Percentiles rank a stretch among this genome's conserved stretches.
Conservation (phyloP, 2,888 invertebrate species). For the Trachelus troglodyta region DNA sequence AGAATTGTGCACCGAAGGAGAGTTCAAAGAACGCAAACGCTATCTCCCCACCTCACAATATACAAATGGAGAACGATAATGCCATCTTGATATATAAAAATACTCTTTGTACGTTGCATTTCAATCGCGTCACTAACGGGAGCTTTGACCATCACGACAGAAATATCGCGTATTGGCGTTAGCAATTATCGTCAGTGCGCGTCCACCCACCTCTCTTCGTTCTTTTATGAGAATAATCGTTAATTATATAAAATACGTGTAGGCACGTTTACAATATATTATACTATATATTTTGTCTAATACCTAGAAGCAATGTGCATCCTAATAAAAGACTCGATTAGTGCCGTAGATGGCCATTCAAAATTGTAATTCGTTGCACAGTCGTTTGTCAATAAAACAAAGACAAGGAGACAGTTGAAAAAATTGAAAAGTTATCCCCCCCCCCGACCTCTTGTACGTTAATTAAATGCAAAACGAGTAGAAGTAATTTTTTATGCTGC, state of each 20-base stretch:
- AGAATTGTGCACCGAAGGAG: background rate
- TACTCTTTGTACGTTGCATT: background rate
- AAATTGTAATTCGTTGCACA: slow-evolving; percentile 28
- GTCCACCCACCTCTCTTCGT: background rate
- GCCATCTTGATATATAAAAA: background rate
- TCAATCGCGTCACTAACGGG: background rate
- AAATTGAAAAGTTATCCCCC: no score
- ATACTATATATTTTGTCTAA: slow-evolving; percentile 6
- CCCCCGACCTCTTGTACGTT: background rate
- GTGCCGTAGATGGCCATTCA: slow-evolving; percentile 13
- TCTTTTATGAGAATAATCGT: background rate
- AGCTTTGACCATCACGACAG: background rate
- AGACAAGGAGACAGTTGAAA: background rate
- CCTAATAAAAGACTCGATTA: slow-evolving; percentile 24
- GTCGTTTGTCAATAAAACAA: slow-evolving; percentile 8
- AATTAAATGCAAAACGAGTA: background rate
- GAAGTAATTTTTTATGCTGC: background rate
- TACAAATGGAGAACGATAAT: background rate
- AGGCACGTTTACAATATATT: slow-evolving; percentile 13
- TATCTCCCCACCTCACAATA: background rate
- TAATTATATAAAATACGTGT: background rate
- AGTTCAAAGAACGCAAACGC: background rate
- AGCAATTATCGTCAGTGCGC: background rate
- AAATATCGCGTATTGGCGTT: background rate
- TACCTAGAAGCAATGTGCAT: background rate